Evolutionary conservation across 2,888 invertebrate species (phyloP).

Genomic region (Nymphalis polychloros): DNA sequence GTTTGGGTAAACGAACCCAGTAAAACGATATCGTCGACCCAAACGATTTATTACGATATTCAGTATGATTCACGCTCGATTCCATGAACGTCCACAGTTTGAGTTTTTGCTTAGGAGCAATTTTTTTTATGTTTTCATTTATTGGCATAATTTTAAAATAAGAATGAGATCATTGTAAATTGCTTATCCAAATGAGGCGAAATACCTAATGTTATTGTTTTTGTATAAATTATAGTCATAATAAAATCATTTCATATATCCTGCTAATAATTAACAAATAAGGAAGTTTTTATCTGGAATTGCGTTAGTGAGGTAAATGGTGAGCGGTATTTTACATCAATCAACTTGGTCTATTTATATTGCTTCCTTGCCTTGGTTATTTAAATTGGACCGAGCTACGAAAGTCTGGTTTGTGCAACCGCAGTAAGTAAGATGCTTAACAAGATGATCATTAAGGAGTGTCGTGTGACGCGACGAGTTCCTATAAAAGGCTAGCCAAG

Average conservation of each 20-base stretch:
- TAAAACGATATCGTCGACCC: conserved; percentile 58
- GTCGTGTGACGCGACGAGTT: conserved; percentile 50
- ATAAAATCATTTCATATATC: not conserved
- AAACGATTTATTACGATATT: conserved; percentile 54
- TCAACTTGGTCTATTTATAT: conserved; percentile 16
- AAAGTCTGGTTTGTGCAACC: conserved; percentile 43
- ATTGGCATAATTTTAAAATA: not conserved
- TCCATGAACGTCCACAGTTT: conserved; percentile 48
- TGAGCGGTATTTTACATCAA: conserved; percentile 11
- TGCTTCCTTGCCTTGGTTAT: conserved; percentile 24
- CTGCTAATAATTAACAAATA: conserved; percentile 3
- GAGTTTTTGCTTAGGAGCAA: conserved; percentile 39
- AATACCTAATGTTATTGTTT: not conserved
- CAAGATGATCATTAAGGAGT: conserved; percentile 44
- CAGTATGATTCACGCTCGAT: conserved; percentile 59
- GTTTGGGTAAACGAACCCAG: conserved; percentile 56
- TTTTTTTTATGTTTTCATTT: conserved; percentile 44
- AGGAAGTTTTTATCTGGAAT: conserved; percentile 3
- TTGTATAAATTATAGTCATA: not conserved
- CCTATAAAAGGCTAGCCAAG: conserved; percentile 57
- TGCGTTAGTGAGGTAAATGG: not conserved
- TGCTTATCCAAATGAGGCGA: not conserved
- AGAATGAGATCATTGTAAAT: not conserved
- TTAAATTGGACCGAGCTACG: conserved; percentile 40
- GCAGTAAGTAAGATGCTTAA: conserved; percentile 44